These are phyloP conservation scores for Poeciliopsis gracilis DNA, from an alignment of 2,797 vertebrate species.

Conservation along the genomic window DNA sequence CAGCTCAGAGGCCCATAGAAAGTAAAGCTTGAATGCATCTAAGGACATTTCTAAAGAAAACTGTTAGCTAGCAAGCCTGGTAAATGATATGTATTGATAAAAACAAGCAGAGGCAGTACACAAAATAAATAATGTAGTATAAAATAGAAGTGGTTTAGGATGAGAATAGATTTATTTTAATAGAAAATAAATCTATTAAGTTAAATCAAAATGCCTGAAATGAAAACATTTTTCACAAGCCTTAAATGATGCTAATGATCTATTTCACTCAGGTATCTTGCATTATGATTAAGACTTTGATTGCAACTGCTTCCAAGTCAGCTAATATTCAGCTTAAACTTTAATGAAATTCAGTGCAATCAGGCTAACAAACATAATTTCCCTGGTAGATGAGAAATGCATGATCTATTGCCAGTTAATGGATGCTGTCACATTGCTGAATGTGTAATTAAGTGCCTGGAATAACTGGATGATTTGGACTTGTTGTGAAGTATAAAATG, in stretches of 20 bases:
- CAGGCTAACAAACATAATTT: background rate
- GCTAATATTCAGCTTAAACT: background rate
- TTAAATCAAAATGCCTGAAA: constrained; percentile 1
- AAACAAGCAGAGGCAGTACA: constrained; percentile 46
- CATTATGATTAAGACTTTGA: background rate
- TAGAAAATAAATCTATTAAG: constrained; percentile 47
- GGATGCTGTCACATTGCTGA: background rate
- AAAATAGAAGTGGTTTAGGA: background rate
- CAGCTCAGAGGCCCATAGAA: constrained; percentile 59
- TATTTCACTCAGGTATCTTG: constrained; percentile 2
- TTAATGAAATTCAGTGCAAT: background rate
- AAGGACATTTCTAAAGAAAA: constrained; percentile 42
- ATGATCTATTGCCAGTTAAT: background rate
- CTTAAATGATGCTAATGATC: background rate
- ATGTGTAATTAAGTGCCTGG: background rate
- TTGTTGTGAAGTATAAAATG: background rate
- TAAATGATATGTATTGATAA: constrained; percentile 48
- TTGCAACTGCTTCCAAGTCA: background rate
- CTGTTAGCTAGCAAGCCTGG: constrained; percentile 42
- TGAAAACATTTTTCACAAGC: background rate
- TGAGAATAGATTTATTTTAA: no score
- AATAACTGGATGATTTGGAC: background rate
- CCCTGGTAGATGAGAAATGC: background rate
- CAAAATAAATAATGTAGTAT: background rate
- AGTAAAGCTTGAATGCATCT: constrained; percentile 42